Conservation (phyloP, 2,888 invertebrate species). For the Lycocerus yunnanus region DNA sequence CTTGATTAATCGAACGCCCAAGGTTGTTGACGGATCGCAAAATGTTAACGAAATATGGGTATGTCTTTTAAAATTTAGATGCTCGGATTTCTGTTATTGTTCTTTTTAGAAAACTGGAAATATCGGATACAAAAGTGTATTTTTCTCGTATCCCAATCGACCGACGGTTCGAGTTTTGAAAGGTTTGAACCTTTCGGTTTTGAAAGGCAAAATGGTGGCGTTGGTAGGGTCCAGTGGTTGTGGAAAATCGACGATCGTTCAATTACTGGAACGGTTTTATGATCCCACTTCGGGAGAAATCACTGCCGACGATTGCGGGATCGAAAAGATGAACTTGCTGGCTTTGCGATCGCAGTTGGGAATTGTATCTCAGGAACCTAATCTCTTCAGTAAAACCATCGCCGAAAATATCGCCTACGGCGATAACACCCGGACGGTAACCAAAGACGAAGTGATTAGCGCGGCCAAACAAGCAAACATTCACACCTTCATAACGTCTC, state of each 20-base stretch:
- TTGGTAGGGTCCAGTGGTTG: constrained; percentile 84
- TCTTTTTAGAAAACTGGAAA: background rate
- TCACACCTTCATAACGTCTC: constrained; percentile 76
- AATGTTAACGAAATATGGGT: constrained; percentile 47
- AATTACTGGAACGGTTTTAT: constrained; percentile 82
- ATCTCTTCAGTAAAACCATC: constrained; percentile 86
- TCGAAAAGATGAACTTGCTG: constrained; percentile 41
- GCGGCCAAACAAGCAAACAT: constrained; percentile 86
- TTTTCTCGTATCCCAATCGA: background rate
- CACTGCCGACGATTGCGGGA: constrained; percentile 42
- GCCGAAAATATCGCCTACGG: constrained; percentile 93
- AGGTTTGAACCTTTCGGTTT: constrained; percentile 65
- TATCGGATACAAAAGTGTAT: background rate
- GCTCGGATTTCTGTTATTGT: background rate
- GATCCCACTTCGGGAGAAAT: constrained; percentile 72
- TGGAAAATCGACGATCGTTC: constrained; percentile 87
- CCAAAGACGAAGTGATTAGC: constrained; percentile 73
- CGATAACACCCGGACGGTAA: constrained; percentile 69
- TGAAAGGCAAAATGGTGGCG: constrained; percentile 72
- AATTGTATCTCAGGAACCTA: constrained; percentile 91
- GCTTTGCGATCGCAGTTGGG: constrained; percentile 75
- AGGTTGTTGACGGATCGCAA: constrained; percentile 55
- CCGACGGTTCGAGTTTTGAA: constrained; percentile 55
- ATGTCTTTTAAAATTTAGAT: background rate
- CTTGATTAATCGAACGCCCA: constrained; percentile 65